A percentile compares a stretch with the other conserved stretches of the same genome.
Evolutionary conservation across 2,797 vertebrate genomes (phyloP).

Genomic region (Crossoptilon crossoptilon): DNA sequence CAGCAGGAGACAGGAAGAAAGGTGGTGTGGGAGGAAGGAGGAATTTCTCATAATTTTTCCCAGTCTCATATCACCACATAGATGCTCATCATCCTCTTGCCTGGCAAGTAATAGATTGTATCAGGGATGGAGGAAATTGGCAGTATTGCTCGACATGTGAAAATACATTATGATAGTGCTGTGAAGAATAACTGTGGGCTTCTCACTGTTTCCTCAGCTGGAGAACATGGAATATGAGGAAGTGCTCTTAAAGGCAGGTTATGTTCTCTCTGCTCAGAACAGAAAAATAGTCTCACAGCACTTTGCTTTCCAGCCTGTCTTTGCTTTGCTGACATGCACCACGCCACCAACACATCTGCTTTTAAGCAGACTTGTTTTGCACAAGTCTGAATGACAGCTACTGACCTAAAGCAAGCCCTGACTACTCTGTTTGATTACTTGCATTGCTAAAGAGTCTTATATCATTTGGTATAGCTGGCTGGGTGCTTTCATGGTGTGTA

Average conservation of each 20-base stretch:
- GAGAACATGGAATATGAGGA: not conserved
- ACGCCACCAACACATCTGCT: not conserved
- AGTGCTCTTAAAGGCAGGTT: not conserved
- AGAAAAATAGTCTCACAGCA: not conserved
- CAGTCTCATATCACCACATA: not conserved
- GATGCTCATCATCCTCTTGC: not conserved
- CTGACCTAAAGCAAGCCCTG: conserved; percentile 13
- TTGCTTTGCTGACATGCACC: not conserved
- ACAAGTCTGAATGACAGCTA: not conserved
- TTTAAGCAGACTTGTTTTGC: not conserved
- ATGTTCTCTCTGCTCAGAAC: not conserved
- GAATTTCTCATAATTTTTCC: not conserved
- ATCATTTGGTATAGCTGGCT: not conserved
- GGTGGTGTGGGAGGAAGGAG: not conserved
- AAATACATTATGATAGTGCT: not conserved
- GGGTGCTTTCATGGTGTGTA: not conserved
- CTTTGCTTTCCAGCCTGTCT: not conserved
- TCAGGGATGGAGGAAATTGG: not conserved
- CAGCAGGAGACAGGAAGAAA: accelerated
- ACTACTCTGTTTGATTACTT: conserved; percentile 29
- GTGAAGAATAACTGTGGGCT: not conserved
- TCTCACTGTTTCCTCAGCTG: not conserved
- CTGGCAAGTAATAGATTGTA: not conserved
- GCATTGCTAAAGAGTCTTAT: not conserved
- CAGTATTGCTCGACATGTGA: not conserved